Percentiles rank a stretch among this genome's conserved stretches.
These are phyloP conservation scores for Syngnathus acus DNA, from an alignment of 2,797 vertebrate species.

Conservation along the genomic window DNA sequence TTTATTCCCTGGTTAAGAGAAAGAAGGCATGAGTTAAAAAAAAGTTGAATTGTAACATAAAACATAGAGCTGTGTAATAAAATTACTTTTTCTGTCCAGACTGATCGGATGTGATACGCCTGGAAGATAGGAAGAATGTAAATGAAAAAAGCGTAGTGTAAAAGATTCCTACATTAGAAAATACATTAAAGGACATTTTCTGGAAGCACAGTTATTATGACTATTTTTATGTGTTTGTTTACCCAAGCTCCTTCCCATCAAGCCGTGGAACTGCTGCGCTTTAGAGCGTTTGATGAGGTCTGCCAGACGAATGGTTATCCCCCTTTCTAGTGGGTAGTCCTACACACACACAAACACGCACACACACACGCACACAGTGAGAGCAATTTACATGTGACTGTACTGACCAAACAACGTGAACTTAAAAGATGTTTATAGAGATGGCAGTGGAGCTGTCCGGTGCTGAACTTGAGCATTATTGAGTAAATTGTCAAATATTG, in stretches of 20 bases:
- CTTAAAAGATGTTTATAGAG: background rate
- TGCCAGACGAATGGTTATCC: constrained; percentile 47
- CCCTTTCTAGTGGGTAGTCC: constrained; percentile 52
- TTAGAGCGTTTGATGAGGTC: constrained; percentile 69
- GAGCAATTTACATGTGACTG: background rate
- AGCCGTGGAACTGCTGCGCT: constrained; percentile 71
- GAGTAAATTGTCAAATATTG: background rate
- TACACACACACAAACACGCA: constrained; percentile 28
- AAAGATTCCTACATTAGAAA: background rate
- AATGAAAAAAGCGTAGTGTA: background rate
- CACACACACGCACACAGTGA: constrained; percentile 19
- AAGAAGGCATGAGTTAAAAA: background rate
- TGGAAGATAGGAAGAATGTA: constrained; percentile 17
- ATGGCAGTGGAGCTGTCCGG: background rate
- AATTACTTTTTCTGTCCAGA: constrained; percentile 64
- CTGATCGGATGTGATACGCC: constrained; percentile 41
- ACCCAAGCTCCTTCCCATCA: constrained; percentile 75
- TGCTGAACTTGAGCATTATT: background rate
- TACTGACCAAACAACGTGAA: background rate
- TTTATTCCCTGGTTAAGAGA: constrained; percentile 49
- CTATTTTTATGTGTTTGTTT: constrained; percentile 9
- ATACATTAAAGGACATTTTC: background rate
- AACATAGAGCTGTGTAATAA: constrained; percentile 1
- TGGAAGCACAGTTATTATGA: background rate
- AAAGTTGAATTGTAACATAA: background rate